Evolutionary conservation across 2,113 vertebrate genomes (phyloP).

Genomic region (Pelmatolapia mariae): DNA sequence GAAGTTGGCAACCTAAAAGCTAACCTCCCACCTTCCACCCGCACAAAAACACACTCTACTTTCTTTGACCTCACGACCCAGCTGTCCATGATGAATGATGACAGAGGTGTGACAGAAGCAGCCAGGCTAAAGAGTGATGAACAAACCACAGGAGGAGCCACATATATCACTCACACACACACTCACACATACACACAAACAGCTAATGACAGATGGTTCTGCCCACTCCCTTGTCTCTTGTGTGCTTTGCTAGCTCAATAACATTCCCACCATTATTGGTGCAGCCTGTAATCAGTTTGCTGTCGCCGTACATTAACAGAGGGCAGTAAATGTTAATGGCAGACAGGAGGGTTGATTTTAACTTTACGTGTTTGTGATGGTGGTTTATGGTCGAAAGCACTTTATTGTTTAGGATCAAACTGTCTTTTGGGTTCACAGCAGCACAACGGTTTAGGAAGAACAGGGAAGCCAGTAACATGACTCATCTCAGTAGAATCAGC

Average conservation of each 20-base stretch:
- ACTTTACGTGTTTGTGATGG: background rate
- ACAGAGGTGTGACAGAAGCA: constrained; percentile 50
- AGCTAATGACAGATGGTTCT: constrained; percentile 28
- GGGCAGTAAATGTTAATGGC: background rate
- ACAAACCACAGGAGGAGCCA: constrained; percentile 44
- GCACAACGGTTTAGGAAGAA: background rate
- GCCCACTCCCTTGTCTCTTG: constrained; percentile 4
- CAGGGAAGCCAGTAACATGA: background rate
- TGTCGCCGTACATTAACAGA: background rate
- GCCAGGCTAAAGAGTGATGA: constrained; percentile 48
- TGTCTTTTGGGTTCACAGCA: background rate
- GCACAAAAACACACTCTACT: background rate
- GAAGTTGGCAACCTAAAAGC: background rate
- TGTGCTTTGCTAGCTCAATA: background rate
- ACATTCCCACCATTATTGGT: background rate
- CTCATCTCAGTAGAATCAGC: background rate
- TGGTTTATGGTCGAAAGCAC: background rate
- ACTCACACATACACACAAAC: background rate
- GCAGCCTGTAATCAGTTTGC: background rate
- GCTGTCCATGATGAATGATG: constrained; percentile 53
- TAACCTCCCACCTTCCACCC: background rate
- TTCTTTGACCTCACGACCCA: constrained; percentile 25
- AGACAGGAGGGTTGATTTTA: background rate
- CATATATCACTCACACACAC: background rate
- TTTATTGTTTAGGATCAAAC: background rate